Evolutionary conservation across 2,797 vertebrate genomes (phyloP).

Genomic region (Onychomys leucogaster): DNA sequence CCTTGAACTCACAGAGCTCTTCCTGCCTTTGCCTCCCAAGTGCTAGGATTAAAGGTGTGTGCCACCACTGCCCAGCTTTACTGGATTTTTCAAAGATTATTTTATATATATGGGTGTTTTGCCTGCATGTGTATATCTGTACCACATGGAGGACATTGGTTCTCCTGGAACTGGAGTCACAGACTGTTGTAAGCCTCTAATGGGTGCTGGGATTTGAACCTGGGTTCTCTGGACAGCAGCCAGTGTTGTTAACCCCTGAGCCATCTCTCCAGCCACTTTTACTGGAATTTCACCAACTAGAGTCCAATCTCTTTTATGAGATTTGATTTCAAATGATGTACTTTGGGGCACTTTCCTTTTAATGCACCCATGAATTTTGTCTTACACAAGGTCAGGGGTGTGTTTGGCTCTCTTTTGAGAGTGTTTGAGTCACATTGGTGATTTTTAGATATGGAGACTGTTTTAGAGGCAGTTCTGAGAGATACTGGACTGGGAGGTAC

Average conservation of each 20-base stretch:
- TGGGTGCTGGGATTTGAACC: neutral
- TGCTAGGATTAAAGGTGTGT: neutral
- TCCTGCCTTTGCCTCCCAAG: neutral
- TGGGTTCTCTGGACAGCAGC: neutral
- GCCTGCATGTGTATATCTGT: neutral
- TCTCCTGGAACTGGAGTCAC: neutral
- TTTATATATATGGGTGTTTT: neutral
- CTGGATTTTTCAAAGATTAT: neutral
- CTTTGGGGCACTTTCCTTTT: neutral
- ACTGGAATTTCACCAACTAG: slow-evolving; percentile 37
- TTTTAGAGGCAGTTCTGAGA: neutral
- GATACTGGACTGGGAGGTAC: neutral
- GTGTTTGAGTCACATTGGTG: neutral
- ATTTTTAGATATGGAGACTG: slow-evolving; percentile 5
- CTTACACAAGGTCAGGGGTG: neutral
- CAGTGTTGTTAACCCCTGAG: neutral
- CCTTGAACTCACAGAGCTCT: neutral
- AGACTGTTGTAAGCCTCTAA: neutral
- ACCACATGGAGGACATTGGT: neutral
- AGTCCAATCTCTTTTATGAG: neutral
- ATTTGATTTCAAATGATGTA: neutral
- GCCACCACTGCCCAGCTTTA: neutral
- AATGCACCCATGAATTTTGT: neutral
- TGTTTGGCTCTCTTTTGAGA: neutral
- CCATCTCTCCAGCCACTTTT: neutral